Evolutionary conservation across 2,888 invertebrate species (phyloP).

Genomic region (Rotaria sp.): DNA sequence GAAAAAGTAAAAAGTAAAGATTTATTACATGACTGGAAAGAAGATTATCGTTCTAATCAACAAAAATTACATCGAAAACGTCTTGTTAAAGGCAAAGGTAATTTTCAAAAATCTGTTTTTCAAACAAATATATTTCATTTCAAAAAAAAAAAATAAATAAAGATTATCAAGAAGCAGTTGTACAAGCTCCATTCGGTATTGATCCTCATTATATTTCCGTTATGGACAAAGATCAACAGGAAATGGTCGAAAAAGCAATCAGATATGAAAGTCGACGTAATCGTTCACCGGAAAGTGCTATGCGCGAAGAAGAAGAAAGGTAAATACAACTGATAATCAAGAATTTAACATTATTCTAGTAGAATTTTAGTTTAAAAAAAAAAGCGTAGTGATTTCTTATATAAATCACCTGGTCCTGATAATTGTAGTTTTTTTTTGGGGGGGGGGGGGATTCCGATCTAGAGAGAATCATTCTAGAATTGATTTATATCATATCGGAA

Average conservation of each 20-base stretch:
- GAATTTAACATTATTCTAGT: too few relatives aligned
- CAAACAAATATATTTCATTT: too few relatives aligned
- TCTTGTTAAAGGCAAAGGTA: constrained; percentile 11
- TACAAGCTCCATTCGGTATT: constrained; percentile 50
- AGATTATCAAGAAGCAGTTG: constrained; percentile 49
- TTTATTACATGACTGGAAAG: not conserved
- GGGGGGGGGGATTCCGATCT: too few relatives aligned
- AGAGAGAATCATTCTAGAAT: too few relatives aligned
- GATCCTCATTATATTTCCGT: constrained; percentile 48
- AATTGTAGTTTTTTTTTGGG: too few relatives aligned
- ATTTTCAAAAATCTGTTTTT: too few relatives aligned
- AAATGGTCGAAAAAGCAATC: not conserved
- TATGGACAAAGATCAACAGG: constrained; percentile 49
- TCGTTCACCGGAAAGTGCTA: constrained; percentile 7
- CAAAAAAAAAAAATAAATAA: too few relatives aligned
- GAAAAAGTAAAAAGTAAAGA: not conserved
- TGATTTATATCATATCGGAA: too few relatives aligned
- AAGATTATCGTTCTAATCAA: not conserved
- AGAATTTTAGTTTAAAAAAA: too few relatives aligned
- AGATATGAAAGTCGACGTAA: constrained; percentile 12
- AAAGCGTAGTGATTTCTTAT: too few relatives aligned
- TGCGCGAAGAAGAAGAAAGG: not conserved
- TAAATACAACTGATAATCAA: not conserved
- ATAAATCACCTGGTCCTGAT: too few relatives aligned
- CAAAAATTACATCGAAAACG: constrained; percentile 11